Base-by-base conservation (phyloP, 2,797 vertebrate genomes). In the Erethizon dorsatum region DNA sequence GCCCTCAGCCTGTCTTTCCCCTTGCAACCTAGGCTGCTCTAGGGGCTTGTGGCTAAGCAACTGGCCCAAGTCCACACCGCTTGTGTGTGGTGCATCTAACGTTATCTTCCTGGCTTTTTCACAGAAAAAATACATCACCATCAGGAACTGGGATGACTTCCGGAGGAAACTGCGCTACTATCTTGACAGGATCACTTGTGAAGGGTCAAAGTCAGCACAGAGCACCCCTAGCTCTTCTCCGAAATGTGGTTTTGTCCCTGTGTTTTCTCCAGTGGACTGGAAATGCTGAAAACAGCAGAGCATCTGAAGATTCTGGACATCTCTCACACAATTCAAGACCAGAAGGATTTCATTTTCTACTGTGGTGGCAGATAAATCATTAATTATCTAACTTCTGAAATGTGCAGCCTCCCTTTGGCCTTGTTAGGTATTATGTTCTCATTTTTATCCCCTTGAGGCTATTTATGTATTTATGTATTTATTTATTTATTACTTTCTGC, bases 401-500 rank as follows among this genome's bases (percentile, higher is more conserved):
- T 26, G 50, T 20, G 33, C 20, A 61, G 52, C 47, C 75, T 37
- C 20, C 37, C 57, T 28, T 75, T 63, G 50, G 24, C 41, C 31
- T 89, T 75, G 50, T 63, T 41, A 73, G 6, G 0, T 13, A 85
- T 67, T 73, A 95, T 73, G 59, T 85, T 83, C 87, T 88, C 22
- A 67, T 93, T 91, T 92, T 86, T 83, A 90, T 90, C 47, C 52
- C 69, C 75, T 20, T 3, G 6, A 96, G 45, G 11, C 15, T 95
- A 96, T 97, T 95, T 98, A 98, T 98, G 45, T 96, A 96, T 89
- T 1, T 90, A 92, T 86, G 0, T 95, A 91, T 83, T 28, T 96
- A 95, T 91, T 59, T 98, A 97, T 98, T 97, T 97, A 97, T 96
- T 91, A 63, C 26, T 45, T 88, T 96, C 57, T 91, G 28, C 37